These are phyloP conservation scores for Philaethria dido DNA, from an alignment of 2,888 invertebrate species.

Conservation along the genomic window DNA sequence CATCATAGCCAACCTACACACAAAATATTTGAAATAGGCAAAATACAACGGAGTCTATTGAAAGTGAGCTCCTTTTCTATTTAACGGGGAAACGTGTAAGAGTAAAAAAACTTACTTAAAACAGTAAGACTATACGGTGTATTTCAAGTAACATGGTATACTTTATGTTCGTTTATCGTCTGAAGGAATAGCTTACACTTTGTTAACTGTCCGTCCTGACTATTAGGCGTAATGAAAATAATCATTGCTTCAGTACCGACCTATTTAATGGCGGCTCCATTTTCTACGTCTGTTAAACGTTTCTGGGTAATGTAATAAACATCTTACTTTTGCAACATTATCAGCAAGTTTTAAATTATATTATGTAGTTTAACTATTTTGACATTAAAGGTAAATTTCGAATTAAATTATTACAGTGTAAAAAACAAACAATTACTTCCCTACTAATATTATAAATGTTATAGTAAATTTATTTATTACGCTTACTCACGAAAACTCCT, in stretches of 20 bases:
- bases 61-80: too few relatives aligned
- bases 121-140: not conserved
- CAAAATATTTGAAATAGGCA: too few relatives aligned
- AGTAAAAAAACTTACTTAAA: not conserved
- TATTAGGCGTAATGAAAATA: conserved; percentile 50
- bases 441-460: too few relatives aligned
- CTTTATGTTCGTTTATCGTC: not conserved
- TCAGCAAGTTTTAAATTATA: not conserved
- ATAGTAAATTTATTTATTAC: too few relatives aligned
- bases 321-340: conserved; percentile 4
- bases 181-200: conserved; percentile 28
- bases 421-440: too few relatives aligned
- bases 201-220: conserved; percentile 48
- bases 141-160: not conserved
- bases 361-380: too few relatives aligned
- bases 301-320: conserved; percentile 46
- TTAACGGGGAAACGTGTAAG: not conserved
- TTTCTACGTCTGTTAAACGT: conserved; percentile 45
- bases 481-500: too few relatives aligned
- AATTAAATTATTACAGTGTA: too few relatives aligned
- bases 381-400: too few relatives aligned
- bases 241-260: conserved; percentile 48
- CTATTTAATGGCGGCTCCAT: conserved; percentile 49
- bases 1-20: too few relatives aligned
- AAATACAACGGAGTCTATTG: too few relatives aligned